Base-by-base conservation (phyloP, 2,888 invertebrate genomes). In the Germaria angustata region DNA sequence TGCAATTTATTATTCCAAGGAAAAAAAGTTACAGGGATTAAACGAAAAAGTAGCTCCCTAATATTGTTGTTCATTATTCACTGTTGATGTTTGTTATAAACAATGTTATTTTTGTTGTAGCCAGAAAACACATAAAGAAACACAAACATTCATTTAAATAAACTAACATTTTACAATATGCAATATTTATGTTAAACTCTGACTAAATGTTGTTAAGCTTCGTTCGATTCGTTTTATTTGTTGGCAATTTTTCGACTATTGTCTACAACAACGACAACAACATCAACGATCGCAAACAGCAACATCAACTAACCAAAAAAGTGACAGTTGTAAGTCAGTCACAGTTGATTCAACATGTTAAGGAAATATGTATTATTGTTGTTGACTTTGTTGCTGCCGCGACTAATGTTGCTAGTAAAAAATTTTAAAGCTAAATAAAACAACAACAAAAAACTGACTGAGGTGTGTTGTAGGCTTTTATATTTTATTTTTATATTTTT, bases 321-420 rank as follows among this genome's bases (percentile, higher is more conserved):
- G 71, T 85, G 84, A 84, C 84, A 84, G 81, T 84, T 84, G 84
- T 80, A 84, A 81, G 80, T 85, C 84, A 81, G 82, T 84, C 77
- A 83, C 75, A 84, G 81, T 81, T 84, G 81, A 84, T 84, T 84
- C 59, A 84, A 79, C 59, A 71, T 76, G 65, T 76, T 59, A 71
- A 61, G 46, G 66, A 76, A 71, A 65, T 66, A n/a, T n/a, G n/a
- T n/a, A n/a, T n/a, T n/a, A n/a, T n/a, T n/a, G 8, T 72, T 57
- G 46, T 36, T 65, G 44, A 5, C 57, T 9, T 22, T 28, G 34
- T 59, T 51, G 3, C 17, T 32, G 7, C 7, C 36, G 17, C 15
- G 59, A 17, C 39, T 51, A 8, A 17, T 17, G 39, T 15, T 44
- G 68, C 20, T 46, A 57, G 55, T 22, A 34, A 44, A 53, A 53